These are phyloP conservation scores for Drosophila cardini DNA, from an alignment of 1,140 invertebrate genomes.

Conservation along the genomic window DNA sequence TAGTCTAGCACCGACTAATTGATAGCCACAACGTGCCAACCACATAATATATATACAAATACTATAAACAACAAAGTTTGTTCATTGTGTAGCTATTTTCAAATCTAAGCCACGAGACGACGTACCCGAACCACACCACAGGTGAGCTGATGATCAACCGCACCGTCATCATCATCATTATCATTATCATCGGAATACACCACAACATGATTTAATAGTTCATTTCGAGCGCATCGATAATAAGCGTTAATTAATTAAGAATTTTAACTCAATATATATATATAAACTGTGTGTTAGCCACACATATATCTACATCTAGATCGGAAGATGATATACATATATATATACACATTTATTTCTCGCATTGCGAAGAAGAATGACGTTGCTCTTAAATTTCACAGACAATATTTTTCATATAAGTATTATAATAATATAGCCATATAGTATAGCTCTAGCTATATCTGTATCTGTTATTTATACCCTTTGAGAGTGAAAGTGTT, in stretches of 20 bases:
- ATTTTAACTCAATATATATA: conserved; percentile 26
- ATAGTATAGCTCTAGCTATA: conserved; percentile 15
- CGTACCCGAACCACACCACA: conserved; percentile 20
- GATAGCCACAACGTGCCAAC: conserved; percentile 63
- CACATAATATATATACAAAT: conserved; percentile 18
- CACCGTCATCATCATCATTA: conserved; percentile 20
- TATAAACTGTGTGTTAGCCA: neutral
- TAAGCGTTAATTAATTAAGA: conserved; percentile 70
- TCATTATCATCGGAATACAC: neutral
- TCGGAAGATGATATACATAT: neutral
- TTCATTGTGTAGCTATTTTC: conserved; percentile 45
- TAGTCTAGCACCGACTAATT: conserved; percentile 59
- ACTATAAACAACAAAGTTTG: conserved; percentile 18
- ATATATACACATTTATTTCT: conserved; percentile 9
- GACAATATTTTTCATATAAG: conserved; percentile 34
- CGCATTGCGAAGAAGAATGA: conserved; percentile 32
- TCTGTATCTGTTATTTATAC: conserved; percentile 22
- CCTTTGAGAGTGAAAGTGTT: neutral
- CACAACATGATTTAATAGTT: conserved; percentile 64
- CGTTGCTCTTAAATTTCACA: conserved; percentile 50
- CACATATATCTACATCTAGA: neutral
- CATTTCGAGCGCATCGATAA: conserved; percentile 54
- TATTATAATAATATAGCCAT: conserved; percentile 2
- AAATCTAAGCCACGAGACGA: conserved; percentile 34
- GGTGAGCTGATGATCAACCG: conserved; percentile 40